These are phyloP conservation scores for Potamilus streckersoni DNA, from an alignment of 1,140 invertebrate species.

Conservation along the genomic window DNA sequence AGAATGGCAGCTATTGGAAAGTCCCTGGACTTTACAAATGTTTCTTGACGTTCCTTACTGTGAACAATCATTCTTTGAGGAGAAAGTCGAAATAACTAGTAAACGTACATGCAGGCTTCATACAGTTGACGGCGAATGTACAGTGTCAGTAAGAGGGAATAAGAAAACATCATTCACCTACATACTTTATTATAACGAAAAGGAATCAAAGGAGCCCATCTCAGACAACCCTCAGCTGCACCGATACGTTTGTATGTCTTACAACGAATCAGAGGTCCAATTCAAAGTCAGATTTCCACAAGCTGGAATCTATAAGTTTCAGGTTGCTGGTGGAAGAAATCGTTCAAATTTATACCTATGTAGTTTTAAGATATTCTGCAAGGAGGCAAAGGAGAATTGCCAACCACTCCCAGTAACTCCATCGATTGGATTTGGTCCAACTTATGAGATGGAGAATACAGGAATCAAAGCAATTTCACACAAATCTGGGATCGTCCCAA, in stretches of 20 bases:
- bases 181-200: constrained; percentile 18
- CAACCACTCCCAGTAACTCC: constrained; percentile 23
- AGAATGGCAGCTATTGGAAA: constrained; percentile 50
- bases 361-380: constrained; percentile 11
- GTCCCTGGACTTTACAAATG: constrained; percentile 37
- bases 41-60: constrained; percentile 27
- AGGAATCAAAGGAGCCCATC: constrained; percentile 19
- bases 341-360: not conserved
- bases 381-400: constrained; percentile 9
- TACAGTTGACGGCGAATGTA: not conserved
- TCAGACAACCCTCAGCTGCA: constrained; percentile 11
- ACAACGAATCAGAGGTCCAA: constrained; percentile 4
- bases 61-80: constrained; percentile 18
- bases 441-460: constrained; percentile 11
- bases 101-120: constrained; percentile 8
- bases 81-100: constrained; percentile 23
- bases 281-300: constrained; percentile 17
- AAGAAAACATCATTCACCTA: not conserved
- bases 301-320: constrained; percentile 20
- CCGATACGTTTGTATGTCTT: constrained; percentile 11
- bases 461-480: constrained; percentile 20
- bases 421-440: constrained; percentile 17
- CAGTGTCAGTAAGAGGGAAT: too few relatives aligned
- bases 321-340: constrained; percentile 10
- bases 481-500: constrained; percentile 13